These are phyloP conservation scores for Parnassius smintheus DNA, from an alignment of 2,888 invertebrate genomes.

Conservation along the genomic window DNA sequence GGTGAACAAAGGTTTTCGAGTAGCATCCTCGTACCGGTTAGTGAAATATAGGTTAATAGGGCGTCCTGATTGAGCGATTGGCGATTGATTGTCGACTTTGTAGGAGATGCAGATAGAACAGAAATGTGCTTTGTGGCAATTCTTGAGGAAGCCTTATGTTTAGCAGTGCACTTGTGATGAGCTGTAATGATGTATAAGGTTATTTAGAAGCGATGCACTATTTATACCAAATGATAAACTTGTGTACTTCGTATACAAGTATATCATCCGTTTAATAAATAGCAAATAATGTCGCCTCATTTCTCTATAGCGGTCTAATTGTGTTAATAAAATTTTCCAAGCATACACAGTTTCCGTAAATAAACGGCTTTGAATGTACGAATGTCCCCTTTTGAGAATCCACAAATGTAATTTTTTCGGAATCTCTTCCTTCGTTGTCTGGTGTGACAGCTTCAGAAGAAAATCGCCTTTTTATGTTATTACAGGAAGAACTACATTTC, in stretches of 20 bases:
- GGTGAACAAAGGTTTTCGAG: too few relatives aligned
- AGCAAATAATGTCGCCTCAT: constrained; percentile 3
- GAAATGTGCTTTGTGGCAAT: too few relatives aligned
- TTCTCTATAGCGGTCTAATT: constrained; percentile 49
- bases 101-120: too few relatives aligned
- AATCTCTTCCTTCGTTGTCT: constrained; percentile 25
- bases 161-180: too few relatives aligned
- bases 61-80: too few relatives aligned
- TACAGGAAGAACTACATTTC: constrained; percentile 26
- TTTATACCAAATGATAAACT: neutral
- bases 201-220: too few relatives aligned
- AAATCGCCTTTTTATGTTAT: constrained; percentile 16
- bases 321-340: constrained; percentile 54
- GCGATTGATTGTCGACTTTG: too few relatives aligned
- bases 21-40: too few relatives aligned
- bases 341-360: constrained; percentile 41
- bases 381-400: constrained; percentile 25
- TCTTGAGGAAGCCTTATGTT: too few relatives aligned
- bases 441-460: constrained; percentile 29
- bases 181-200: too few relatives aligned
- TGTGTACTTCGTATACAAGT: neutral
- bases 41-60: too few relatives aligned
- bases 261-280: constrained; percentile 8
- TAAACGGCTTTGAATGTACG: constrained; percentile 14
- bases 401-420: constrained; percentile 41